Evolutionary conservation across 2,888 invertebrate species (phyloP).

Genomic region (Artemia sp.): DNA sequence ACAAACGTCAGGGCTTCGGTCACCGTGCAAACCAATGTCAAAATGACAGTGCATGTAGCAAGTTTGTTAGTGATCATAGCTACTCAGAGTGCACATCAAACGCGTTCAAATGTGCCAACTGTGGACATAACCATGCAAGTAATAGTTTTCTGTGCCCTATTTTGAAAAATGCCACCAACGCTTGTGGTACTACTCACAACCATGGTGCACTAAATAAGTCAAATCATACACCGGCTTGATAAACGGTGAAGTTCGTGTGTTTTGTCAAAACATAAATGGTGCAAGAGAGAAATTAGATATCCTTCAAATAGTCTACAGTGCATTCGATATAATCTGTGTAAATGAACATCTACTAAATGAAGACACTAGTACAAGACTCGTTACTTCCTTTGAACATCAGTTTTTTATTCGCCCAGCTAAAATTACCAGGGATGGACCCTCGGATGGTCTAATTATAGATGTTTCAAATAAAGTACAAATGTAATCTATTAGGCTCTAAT

Average conservation of each 20-base stretch:
- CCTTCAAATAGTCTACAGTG: slow-evolving; percentile 9
- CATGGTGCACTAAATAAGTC: background rate
- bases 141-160: background rate
- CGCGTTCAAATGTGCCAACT: no score
- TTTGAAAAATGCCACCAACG: background rate
- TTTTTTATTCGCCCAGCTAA: slow-evolving; percentile 12
- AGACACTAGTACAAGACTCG: slow-evolving; percentile 4
- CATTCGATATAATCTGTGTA: slow-evolving; percentile 6
- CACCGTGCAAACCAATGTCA: background rate
- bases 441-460: background rate
- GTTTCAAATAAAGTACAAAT: background rate
- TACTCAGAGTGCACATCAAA: no score
- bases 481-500: background rate
- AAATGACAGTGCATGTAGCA: background rate
- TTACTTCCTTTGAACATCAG: background rate
- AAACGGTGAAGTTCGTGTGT: background rate
- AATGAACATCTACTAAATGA: slow-evolving; percentile 3
- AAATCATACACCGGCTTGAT: background rate
- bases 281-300: background rate
- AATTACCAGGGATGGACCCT: background rate
- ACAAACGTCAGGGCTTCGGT: background rate
- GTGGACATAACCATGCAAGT: background rate
- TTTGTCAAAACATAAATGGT: background rate
- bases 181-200: background rate
- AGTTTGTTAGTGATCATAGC: no score